These are phyloP conservation scores for Chrysolophus pictus DNA, from an alignment of 2,797 vertebrate species.

Conservation along the genomic window DNA sequence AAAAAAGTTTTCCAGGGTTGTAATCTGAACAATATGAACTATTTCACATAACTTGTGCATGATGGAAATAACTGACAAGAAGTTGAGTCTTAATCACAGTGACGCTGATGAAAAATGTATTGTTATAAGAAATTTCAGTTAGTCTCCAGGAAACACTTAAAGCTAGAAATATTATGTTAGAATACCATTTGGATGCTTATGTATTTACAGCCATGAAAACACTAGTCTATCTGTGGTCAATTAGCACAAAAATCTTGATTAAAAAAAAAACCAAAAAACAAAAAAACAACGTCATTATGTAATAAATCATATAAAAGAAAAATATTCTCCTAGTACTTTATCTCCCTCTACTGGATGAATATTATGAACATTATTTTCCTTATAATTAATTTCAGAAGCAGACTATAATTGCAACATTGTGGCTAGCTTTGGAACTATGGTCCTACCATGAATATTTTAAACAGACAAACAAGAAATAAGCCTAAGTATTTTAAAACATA, in stretches of 20 bases:
- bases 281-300: not conserved
- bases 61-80: not conserved
- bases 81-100: not conserved
- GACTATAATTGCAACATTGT: not conserved
- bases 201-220: not conserved
- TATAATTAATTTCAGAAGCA: not conserved
- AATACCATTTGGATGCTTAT: not conserved
- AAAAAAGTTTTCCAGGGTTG: not conserved
- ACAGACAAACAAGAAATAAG: not conserved
- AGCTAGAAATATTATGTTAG: not conserved
- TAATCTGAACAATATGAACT: not conserved
- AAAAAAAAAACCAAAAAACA: not conserved
- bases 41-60: not conserved
- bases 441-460: not conserved
- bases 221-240: not conserved
- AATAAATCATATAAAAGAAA: not conserved
- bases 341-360: constrained; percentile 61
- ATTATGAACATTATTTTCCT: not conserved
- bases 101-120: not conserved
- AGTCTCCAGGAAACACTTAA: not conserved
- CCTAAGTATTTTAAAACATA: not conserved
- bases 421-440: not conserved
- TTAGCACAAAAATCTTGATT: not conserved
- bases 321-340: constrained; percentile 23
- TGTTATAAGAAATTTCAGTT: not conserved